Base-by-base conservation (phyloP, 2,113 vertebrate genomes). In the Plestiodon gilberti region DNA sequence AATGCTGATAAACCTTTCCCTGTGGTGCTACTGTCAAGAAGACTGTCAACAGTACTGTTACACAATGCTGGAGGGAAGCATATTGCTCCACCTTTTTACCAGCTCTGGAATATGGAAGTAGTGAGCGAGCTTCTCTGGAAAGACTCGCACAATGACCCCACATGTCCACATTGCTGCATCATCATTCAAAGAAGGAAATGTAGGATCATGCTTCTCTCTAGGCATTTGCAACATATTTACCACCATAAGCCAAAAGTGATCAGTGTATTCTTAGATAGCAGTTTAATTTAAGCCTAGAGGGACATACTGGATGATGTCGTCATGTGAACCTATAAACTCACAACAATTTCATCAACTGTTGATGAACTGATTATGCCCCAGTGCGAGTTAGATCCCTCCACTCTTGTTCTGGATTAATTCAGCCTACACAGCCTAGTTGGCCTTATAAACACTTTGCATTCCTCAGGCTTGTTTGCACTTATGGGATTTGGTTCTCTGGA, bases 1-100 rank as follows among this genome's bases (percentile, higher is more conserved):
- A 73, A 14, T 0, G 1, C 78, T 2, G 85, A 0, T 73, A 67
- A 83, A 43, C 0, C 33, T 30, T 62, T 75, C 59, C 81, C 55
- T 0, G 0, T 20, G 4, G 61, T n/a, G 3, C n/a, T 59, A 18
- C 35, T 78, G 1, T 57, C 28, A 2, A 43, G 10, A 2, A 43
- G 10, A n/a, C 15, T 30, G 11, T 62, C 33, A 86, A 15, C 43
- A 6, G 33, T 25, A 30, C 9, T 43, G 22, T 83, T 74, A 0
- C 0, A 77, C 74, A 74, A 74, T 11, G 33, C 17, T n/a, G 18
- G 52, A 18, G 23, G 82, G 22, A 55, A 83, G 73, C 55, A 73
- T 20, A 38, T 8, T 10, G 35, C 33, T 83, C 35, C 13, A 73
- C 81, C 30, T 74, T 67, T 83, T 73, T 15, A 11, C 2, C 52